phyloP scores from a whole-genome alignment of 2,113 vertebrate genomes.

The Marmota flaviventris region DNA sequence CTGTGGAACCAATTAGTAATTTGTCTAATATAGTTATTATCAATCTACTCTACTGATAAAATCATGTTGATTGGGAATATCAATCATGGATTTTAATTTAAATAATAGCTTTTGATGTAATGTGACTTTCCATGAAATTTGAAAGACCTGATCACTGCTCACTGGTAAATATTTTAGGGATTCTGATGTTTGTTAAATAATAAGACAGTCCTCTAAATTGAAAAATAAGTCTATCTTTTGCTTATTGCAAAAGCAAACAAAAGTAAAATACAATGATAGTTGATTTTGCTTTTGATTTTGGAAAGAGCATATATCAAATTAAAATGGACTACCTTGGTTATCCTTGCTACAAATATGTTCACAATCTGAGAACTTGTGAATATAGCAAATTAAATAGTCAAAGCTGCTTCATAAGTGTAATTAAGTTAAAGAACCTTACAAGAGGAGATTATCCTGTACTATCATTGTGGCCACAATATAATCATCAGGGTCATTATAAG shows the following conservation, averaged over 20 bases:
- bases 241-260: background rate
- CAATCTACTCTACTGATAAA: background rate
- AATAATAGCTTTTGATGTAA: background rate
- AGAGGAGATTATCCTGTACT: background rate
- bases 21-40: too few species aligned
- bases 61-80: background rate
- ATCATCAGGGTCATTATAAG: background rate
- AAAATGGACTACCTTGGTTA: background rate
- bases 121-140: background rate
- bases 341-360: background rate
- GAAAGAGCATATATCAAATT: background rate
- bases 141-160: background rate
- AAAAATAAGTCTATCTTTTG: background rate
- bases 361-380: background rate
- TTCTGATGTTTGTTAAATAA: background rate
- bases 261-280: background rate
- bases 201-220: background rate
- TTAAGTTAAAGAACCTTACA: background rate
- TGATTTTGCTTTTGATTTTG: background rate
- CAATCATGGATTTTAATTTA: background rate
- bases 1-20: background rate
- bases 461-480: background rate
- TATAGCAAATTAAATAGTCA: background rate
- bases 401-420: background rate
- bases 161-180: background rate